These are phyloP conservation scores for Lysiphlebus fabarum DNA, from an alignment of 1,140 invertebrate genomes.

Conservation along the genomic window DNA sequence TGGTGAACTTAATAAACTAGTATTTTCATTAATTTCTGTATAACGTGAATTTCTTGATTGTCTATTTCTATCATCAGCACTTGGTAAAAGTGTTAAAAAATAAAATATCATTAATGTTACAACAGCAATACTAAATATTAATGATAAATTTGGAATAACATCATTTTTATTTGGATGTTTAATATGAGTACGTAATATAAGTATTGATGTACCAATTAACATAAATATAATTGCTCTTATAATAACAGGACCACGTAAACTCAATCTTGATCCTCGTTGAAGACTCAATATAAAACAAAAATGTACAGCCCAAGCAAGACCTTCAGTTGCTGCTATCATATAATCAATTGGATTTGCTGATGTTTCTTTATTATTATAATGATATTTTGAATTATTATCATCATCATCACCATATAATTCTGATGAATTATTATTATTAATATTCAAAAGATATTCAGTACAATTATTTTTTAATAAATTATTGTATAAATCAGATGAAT, in stretches of 20 bases:
- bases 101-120: constrained; percentile 56
- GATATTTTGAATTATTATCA: not conserved
- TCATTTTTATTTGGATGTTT: constrained; percentile 36
- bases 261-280: constrained; percentile 61
- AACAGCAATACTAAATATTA: constrained; percentile 46
- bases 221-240: constrained; percentile 56
- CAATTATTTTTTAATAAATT: not conserved
- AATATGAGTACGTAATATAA: constrained; percentile 39
- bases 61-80: constrained; percentile 33
- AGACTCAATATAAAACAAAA: constrained; percentile 70
- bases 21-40: constrained; percentile 53
- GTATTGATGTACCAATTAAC: constrained; percentile 37
- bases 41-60: constrained; percentile 42
- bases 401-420: not conserved
- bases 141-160: constrained; percentile 42
- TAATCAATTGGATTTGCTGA: constrained; percentile 63
- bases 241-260: constrained; percentile 68
- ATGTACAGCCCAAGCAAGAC: constrained; percentile 76
- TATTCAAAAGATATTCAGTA: constrained; percentile 7
- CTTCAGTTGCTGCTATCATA: constrained; percentile 65
- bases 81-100: constrained; percentile 63
- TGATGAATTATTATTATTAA: constrained; percentile 2
- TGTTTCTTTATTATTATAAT: constrained; percentile 30
- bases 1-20: constrained; percentile 44
- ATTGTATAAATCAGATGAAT: not conserved